Evolutionary conservation across 1,140 invertebrate species (phyloP).

Genomic region (Hycleus cichorii): DNA sequence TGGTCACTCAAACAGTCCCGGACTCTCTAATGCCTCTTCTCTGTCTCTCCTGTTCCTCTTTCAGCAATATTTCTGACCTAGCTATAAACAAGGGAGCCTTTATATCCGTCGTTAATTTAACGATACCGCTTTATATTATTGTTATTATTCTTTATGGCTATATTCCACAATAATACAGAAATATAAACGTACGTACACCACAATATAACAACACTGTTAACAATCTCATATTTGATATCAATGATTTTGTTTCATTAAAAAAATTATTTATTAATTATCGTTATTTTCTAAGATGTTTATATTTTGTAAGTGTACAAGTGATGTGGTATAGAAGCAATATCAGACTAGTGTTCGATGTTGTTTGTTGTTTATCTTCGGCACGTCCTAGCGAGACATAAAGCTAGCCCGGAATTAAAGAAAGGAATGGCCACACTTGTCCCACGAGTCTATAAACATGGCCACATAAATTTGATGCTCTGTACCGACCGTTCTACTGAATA

Average conservation of each 20-base stretch:
- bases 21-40: slow-evolving; percentile 13
- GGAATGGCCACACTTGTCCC: slow-evolving; percentile 36
- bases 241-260: too few species aligned
- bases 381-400: slow-evolving; percentile 34
- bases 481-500: slow-evolving; percentile 30
- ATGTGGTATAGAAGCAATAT: too few species aligned
- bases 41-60: not conserved
- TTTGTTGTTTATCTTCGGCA: slow-evolving; percentile 28
- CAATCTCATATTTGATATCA: too few species aligned
- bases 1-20: slow-evolving; percentile 20
- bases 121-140: slow-evolving; percentile 27
- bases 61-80: slow-evolving; percentile 13
- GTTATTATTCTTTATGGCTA: slow-evolving; percentile 26
- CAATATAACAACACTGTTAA: too few species aligned
- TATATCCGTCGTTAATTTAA: slow-evolving; percentile 26
- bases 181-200: slow-evolving; percentile 4
- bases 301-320: too few species aligned
- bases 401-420: slow-evolving; percentile 33
- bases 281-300: too few species aligned
- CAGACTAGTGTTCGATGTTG: slow-evolving; percentile 9
- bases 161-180: slow-evolving; percentile 14
- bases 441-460: slow-evolving; percentile 37
- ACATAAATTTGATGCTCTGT: slow-evolving; percentile 37
- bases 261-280: too few species aligned
- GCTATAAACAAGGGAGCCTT: slow-evolving; percentile 25